A percentile compares a stretch with the other conserved stretches of the same genome.
Evolutionary conservation across 2,113 vertebrate species (phyloP).

Genomic region (Jaculus jaculus): DNA sequence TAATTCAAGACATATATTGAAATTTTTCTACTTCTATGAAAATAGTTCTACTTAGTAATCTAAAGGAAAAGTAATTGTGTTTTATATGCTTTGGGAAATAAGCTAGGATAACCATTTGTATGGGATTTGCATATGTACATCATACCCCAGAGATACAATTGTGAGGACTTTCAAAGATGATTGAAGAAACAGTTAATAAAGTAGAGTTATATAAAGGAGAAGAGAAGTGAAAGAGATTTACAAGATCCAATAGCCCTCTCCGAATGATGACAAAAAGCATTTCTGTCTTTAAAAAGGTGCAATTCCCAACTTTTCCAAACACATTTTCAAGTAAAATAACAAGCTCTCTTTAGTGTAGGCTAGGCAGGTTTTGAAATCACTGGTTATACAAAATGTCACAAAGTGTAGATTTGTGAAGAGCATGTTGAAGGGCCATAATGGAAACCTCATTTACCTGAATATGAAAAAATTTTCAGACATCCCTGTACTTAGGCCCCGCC

Average conservation of each 20-base stretch:
- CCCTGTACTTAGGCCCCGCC: rapidly evolving
- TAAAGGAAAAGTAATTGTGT: conserved; percentile 33
- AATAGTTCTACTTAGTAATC: conserved; percentile 29
- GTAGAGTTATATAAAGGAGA: background rate
- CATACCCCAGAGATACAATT: background rate
- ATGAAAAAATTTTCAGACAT: background rate
- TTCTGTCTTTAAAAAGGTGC: background rate
- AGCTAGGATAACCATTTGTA: conserved; percentile 3
- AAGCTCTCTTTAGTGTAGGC: background rate
- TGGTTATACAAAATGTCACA: background rate
- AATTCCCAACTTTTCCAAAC: background rate
- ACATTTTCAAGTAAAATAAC: conserved; percentile 40
- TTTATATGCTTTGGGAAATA: background rate
- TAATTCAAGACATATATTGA: conserved; percentile 66
- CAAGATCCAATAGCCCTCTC: background rate
- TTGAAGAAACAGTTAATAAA: conserved; percentile 45
- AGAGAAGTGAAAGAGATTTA: background rate
- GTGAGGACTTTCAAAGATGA: conserved; percentile 13
- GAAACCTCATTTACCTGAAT: background rate
- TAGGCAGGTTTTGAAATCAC: background rate
- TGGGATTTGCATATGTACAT: conserved; percentile 37
- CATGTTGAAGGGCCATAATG: background rate
- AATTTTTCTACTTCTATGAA: conserved; percentile 34
- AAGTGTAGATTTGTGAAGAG: background rate
- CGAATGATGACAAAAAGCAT: background rate